phyloP scores from a whole-genome alignment of 2,888 invertebrate species.

The Epirrhoe tristata region DNA sequence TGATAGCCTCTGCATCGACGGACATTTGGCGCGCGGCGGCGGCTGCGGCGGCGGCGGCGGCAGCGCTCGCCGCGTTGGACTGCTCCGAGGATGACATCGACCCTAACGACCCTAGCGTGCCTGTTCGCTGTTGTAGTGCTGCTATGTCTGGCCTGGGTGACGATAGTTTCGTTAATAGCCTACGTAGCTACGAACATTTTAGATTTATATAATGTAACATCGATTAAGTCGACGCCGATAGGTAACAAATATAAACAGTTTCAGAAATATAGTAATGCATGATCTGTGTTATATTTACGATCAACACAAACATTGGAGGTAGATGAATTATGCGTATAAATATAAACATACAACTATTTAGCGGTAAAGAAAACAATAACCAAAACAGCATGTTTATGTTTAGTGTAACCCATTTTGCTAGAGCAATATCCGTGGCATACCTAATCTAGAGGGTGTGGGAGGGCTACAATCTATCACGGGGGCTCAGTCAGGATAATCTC shows the following conservation, averaged over 20 bases:
- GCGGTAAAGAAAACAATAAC: conserved; percentile 16
- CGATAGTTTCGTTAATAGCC: neutral
- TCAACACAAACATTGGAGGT: neutral
- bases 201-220: neutral
- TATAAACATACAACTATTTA: conserved; percentile 10
- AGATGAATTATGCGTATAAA: conserved; percentile 5
- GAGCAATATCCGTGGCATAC: conserved; percentile 26
- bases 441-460: conserved; percentile 27
- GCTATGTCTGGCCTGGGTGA: conserved; percentile 90
- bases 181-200: neutral
- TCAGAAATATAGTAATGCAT: neutral
- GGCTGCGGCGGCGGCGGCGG: conserved; percentile 83
- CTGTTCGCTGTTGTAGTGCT: conserved; percentile 86
- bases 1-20: conserved; percentile 95
- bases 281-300: neutral
- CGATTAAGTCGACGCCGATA: neutral
- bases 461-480: conserved; percentile 31
- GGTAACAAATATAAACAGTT: neutral
- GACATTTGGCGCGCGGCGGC: conserved; percentile 92
- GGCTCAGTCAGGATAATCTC: conserved; percentile 33
- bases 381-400: conserved; percentile 14
- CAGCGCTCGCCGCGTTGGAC: conserved; percentile 69
- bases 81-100: conserved; percentile 67
- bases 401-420: conserved; percentile 23
- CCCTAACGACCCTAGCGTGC: conserved; percentile 80